phyloP scores from a whole-genome alignment of 2,888 invertebrate genomes.

The Conchocele bisecta region DNA sequence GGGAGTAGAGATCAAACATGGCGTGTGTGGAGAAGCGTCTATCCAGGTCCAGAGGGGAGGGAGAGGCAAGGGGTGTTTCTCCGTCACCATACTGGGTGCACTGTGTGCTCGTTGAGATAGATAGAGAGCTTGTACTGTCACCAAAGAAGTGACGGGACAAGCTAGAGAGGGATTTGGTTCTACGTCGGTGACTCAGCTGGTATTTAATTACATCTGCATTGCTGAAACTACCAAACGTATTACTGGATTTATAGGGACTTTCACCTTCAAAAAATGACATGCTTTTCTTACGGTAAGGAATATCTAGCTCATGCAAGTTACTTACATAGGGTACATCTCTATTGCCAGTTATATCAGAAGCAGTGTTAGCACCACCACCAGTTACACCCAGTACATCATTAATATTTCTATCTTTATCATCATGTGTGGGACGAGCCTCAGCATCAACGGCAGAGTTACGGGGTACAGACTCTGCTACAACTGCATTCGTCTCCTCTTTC shows the following conservation, averaged over 20 bases:
- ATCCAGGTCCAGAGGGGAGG: conserved; percentile 36
- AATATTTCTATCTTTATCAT: conserved; percentile 4
- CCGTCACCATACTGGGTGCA: conserved; percentile 60
- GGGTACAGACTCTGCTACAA: conserved; percentile 19
- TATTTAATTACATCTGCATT: conserved; percentile 49
- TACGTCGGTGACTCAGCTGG: conserved; percentile 44
- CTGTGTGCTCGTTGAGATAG: conserved; percentile 39
- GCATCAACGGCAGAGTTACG: conserved; percentile 34
- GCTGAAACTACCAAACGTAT: conserved; percentile 55
- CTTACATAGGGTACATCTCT: conserved; percentile 42
- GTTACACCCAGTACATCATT: conserved; percentile 16
- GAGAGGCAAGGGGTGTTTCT: conserved; percentile 55
- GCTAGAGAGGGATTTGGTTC: conserved; percentile 54
- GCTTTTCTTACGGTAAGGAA: conserved; percentile 56
- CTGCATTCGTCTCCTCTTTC: conserved; percentile 35
- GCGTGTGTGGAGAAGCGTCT: conserved; percentile 15
- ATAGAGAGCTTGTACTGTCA: conserved; percentile 15
- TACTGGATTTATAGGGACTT: conserved; percentile 47
- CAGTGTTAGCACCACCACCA: conserved; percentile 30
- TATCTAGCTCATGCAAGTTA: conserved; percentile 51
- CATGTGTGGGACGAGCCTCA: conserved; percentile 21
- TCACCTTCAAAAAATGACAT: conserved; percentile 57
- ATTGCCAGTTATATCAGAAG: conserved; percentile 17
- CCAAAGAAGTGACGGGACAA: conserved; percentile 31
- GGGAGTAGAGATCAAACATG: conserved; percentile 48